phyloP scores from a whole-genome alignment of 2,888 invertebrate genomes.

The Seira ritae region DNA sequence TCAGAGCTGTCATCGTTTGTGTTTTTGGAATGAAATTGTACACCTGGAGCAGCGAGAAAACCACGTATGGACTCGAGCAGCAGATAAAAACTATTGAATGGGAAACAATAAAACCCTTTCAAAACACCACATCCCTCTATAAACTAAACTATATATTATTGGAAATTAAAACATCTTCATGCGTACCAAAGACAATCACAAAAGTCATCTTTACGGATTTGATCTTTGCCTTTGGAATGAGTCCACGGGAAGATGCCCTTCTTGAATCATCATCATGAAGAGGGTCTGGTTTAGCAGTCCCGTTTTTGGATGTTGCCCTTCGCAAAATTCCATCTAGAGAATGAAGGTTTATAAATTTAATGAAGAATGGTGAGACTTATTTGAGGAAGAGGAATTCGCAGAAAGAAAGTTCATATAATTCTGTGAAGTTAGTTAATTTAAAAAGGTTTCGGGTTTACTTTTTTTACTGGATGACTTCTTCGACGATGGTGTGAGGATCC shows the following conservation, averaged over 20 bases:
- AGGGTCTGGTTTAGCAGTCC: slow-evolving; percentile 56
- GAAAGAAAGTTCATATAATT: no score
- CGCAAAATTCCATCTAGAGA: slow-evolving; percentile 68
- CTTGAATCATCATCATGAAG: slow-evolving; percentile 78
- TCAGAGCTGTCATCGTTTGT: slow-evolving; percentile 88
- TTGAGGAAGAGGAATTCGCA: no score
- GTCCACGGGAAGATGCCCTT: slow-evolving; percentile 91
- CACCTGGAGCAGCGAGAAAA: slow-evolving; percentile 93
- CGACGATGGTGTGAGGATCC: slow-evolving; percentile 78
- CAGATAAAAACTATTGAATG: slow-evolving; percentile 88
- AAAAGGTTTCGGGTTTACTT: neutral
- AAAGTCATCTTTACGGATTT: slow-evolving; percentile 99
- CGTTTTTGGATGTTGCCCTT: slow-evolving; percentile 52
- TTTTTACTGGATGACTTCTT: slow-evolving; percentile 64
- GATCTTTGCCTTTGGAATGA: slow-evolving; percentile 96
- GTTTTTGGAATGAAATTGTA: slow-evolving; percentile 88
- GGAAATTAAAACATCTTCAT: no score
- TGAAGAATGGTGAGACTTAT: neutral
- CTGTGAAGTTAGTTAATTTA: no score
- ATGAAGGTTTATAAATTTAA: neutral
- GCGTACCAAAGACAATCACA: slow-evolving; percentile 95
- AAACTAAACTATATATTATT: neutral
- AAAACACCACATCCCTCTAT: neutral
- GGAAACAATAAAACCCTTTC: slow-evolving; percentile 19
- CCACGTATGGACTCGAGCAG: slow-evolving; percentile 96